phyloP scores from a whole-genome alignment of 2,797 vertebrate genomes.

The Synaphobranchus kaupii region DNA sequence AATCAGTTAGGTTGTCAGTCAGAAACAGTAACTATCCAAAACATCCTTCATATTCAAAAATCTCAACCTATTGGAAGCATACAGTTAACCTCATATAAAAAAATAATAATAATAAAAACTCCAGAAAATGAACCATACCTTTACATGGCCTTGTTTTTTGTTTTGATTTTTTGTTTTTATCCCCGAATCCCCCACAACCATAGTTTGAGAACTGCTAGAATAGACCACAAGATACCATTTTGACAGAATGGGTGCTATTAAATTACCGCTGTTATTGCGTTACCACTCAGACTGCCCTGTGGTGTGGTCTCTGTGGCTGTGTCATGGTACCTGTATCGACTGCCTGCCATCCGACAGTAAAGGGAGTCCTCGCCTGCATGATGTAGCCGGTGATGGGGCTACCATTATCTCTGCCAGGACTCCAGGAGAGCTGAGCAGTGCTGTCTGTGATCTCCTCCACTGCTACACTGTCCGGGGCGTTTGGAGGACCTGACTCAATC shows the following conservation, averaged over 20 bases:
- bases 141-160: not conserved
- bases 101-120: too few species aligned
- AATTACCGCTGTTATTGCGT: not conserved
- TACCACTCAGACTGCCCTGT: not conserved
- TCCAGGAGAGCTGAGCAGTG: conserved; percentile 80
- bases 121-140: too few species aligned
- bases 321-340: conserved; percentile 71
- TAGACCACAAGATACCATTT: not conserved
- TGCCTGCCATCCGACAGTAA: conserved; percentile 80
- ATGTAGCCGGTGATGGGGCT: conserved; percentile 79
- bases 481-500: conserved; percentile 73
- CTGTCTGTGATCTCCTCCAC: conserved; percentile 82
- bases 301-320: not conserved
- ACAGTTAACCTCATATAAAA: too few species aligned
- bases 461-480: conserved; percentile 73
- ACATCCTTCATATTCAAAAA: too few species aligned
- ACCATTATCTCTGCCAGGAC: conserved; percentile 75
- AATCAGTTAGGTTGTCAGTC: too few species aligned
- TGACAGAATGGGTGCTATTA: not conserved
- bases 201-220: not conserved
- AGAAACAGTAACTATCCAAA: too few species aligned
- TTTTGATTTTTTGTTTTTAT: not conserved
- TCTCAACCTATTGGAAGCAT: too few species aligned
- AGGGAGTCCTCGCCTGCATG: conserved; percentile 75
- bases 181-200: not conserved